Base-by-base conservation (phyloP, 1,140 invertebrate genomes). In the Drosophila pseudoananassae region DNA sequence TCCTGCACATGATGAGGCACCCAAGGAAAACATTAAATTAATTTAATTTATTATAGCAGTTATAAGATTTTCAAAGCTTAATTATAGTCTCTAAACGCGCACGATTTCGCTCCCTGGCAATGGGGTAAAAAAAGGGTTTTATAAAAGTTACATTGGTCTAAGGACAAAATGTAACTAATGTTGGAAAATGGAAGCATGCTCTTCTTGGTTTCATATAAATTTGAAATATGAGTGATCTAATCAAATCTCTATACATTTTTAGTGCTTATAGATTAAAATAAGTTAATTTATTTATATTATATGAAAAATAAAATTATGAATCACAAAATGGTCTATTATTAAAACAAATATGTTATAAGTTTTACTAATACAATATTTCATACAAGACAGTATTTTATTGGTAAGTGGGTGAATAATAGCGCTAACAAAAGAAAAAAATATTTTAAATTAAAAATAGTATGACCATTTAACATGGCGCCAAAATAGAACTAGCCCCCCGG, bases 1-100 rank as follows among this genome's bases (percentile, higher is more conserved):
- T 87, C 89, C 3, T 91, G 90, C 65, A 15, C 61, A 46, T 87
- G 58, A 77, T 17, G 8, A 17, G 2, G 14, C 33, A 52, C 1
- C 17, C 36, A 20, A 40, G 33, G 47, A 23, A 33, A 50, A n/a
- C 17, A 49, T 64, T 51, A 25, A 8, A 15, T 31, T 43, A 63
- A 25, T 15, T 43, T 51, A 63, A 66, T 50, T 49, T 63, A 64
- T 40, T 65, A n/a, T 65, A 65, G n/a, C 4, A 17, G 25, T n/a
- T n/a, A 17, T 27, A 31, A 40, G 17, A 57, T 57, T 45, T 45
- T 4, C 14, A 43, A 38, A 31, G 12, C 17, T 33, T n/a, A 31
- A 23, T 29, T 29, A 29, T 2, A 20, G 27, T 38, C 38, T 29
- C 17, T 17, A 43, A 43, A 43, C 17, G 14, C 10, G 45, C 15